Percentiles rank a stretch among this genome's conserved stretches.
Conservation (phyloP, 1,140 invertebrate genomes). For the Camponotus vicinus region DNA sequence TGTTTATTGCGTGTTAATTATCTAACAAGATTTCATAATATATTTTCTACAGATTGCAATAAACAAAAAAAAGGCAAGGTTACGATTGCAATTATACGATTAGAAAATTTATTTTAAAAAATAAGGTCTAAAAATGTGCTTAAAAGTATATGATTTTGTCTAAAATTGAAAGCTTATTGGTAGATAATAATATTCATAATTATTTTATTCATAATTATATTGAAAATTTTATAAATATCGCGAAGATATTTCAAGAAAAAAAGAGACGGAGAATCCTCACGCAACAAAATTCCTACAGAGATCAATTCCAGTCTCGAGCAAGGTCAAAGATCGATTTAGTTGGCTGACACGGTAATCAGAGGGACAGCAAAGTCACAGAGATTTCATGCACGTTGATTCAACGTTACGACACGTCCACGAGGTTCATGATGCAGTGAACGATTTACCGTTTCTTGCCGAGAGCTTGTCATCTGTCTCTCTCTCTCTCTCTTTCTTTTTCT, state of each 20-base stretch:
- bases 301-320: conserved; percentile 37
- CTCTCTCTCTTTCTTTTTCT: background rate
- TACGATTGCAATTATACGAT: background rate
- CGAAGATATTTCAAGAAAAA: background rate
- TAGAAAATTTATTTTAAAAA: conserved; percentile 3
- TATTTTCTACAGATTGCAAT: background rate
- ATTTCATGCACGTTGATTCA: background rate
- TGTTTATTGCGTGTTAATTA: conserved; percentile 40
- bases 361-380: background rate
- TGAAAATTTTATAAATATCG: background rate
- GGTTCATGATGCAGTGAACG: conserved; percentile 60
- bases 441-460: conserved; percentile 71
- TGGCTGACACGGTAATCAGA: conserved; percentile 31
- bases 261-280: background rate
- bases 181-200: background rate
- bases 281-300: conserved; percentile 12
- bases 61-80: background rate
- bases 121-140: background rate
- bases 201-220: background rate
- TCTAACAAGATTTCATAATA: conserved; percentile 15
- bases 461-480: conserved; percentile 15
- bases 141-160: background rate
- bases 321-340: conserved; percentile 61
- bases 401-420: conserved; percentile 49
- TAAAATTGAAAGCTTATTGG: background rate